A percentile compares a stretch with the other conserved stretches of the same genome.
Conservation (phyloP, 92 coral and sea anemone species). For the Heliopora coerulea region DNA sequence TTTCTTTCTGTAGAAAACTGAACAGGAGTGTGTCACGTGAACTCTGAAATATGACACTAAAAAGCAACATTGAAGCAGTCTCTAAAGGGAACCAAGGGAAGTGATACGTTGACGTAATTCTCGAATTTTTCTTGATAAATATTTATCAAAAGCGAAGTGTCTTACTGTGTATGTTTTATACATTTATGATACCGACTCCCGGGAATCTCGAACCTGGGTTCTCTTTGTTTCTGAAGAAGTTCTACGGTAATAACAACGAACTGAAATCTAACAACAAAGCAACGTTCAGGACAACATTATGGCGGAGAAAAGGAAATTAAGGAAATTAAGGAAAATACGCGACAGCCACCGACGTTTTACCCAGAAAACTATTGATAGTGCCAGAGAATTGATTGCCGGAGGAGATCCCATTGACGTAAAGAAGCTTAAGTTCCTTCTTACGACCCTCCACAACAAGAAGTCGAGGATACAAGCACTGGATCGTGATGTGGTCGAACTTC, state of each 20-base stretch:
- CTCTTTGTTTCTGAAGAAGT: background rate
- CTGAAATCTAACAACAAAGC: background rate
- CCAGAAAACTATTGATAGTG: conserved; percentile 23
- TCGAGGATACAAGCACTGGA: conserved; percentile 12
- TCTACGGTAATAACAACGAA: background rate
- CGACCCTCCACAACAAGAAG: conserved; percentile 12
- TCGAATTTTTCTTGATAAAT: background rate
- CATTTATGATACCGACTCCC: conserved; percentile 8
- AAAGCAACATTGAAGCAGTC: no score
- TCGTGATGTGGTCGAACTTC: conserved; percentile 14
- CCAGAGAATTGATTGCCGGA: conserved; percentile 4
- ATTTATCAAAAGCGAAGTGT: background rate
- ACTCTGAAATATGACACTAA: no score
- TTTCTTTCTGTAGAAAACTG: no score
- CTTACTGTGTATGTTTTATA: background rate
- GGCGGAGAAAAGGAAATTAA: conserved; percentile 8
- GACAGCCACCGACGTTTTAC: conserved; percentile 26
- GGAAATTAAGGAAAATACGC: conserved; percentile 7
- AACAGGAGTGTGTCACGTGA: no score
- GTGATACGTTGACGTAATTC: background rate
- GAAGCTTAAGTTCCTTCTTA: conserved; percentile 16
- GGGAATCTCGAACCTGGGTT: background rate
- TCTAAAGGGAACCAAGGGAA: no score
- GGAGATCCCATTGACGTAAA: conserved; percentile 2
- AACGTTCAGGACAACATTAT: background rate